phyloP scores from a whole-genome alignment of 2,113 vertebrate genomes.

The Lynx canadensis region DNA sequence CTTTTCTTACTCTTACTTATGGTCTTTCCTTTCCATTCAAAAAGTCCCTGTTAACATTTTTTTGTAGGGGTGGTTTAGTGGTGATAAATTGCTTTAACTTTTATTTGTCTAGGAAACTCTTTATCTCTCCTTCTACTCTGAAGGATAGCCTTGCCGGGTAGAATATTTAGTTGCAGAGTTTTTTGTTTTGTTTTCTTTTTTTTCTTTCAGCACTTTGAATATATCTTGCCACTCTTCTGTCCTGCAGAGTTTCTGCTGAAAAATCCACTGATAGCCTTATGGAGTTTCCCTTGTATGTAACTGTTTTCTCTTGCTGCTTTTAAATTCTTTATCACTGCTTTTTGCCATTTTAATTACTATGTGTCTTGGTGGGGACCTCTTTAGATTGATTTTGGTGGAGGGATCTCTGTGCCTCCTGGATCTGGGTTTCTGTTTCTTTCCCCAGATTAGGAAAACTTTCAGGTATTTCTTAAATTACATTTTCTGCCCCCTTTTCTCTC shows the following conservation, averaged over 20 bases:
- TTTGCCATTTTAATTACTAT: neutral
- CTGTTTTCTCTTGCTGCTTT: neutral
- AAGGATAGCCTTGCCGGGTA: neutral
- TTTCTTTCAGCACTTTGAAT: neutral
- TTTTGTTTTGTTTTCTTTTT: too few relatives aligned
- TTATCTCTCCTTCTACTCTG: neutral
- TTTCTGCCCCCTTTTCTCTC: neutral
- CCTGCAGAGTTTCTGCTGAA: neutral
- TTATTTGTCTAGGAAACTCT: neutral
- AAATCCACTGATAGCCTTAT: neutral
- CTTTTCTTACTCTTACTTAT: neutral
- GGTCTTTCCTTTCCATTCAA: neutral
- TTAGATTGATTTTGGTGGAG: neutral
- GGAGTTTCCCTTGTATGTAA: neutral
- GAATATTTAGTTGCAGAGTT: neutral
- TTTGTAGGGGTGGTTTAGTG: neutral
- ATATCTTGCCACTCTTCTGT: neutral
- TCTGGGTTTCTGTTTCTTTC: neutral
- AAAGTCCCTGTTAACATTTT: neutral
- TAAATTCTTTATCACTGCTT: neutral
- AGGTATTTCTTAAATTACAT: neutral
- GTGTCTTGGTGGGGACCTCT: neutral
- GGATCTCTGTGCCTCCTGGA: neutral
- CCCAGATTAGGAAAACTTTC: neutral
- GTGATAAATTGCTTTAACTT: neutral